These are phyloP conservation scores for Pachypanchax playfairii DNA, from an alignment of 2,113 vertebrate species.

Conservation along the genomic window DNA sequence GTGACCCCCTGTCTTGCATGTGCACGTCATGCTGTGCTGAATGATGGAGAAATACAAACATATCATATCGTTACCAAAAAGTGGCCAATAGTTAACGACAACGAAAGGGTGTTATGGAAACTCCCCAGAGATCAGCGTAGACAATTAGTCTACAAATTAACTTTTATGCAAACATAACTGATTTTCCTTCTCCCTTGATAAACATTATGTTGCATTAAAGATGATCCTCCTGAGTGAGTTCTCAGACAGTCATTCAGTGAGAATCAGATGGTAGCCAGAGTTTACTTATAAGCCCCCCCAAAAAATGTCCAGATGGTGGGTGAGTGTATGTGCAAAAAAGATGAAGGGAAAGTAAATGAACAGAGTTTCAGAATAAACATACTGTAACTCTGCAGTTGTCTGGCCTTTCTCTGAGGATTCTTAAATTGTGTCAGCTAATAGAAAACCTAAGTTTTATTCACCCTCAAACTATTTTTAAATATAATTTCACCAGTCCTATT, in stretches of 20 bases:
- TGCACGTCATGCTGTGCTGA: conserved; percentile 27
- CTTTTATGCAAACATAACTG: conserved; percentile 33
- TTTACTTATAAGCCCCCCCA: conserved; percentile 41
- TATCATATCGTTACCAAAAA: conserved; percentile 30
- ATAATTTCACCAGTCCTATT: conserved; percentile 44
- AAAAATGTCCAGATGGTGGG: conserved; percentile 46
- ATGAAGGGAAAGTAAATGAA: conserved; percentile 29
- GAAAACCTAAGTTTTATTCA: conserved; percentile 67
- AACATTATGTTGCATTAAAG: conserved; percentile 41
- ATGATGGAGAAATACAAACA: conserved; percentile 60
- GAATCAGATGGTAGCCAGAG: conserved; percentile 36
- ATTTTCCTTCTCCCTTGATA: conserved; percentile 16
- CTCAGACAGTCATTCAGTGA: conserved; percentile 17
- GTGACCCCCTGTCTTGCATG: conserved; percentile 66
- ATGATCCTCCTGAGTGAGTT: conserved; percentile 6
- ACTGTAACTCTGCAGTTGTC: conserved; percentile 22
- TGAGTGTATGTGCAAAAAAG: conserved; percentile 39
- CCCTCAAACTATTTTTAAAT: conserved; percentile 47
- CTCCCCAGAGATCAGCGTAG: conserved; percentile 21
- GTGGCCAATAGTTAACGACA: conserved; percentile 33
- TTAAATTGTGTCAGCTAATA: conserved; percentile 58
- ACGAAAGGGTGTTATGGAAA: conserved; percentile 20
- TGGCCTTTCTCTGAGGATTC: conserved; percentile 30
- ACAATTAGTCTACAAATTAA: conserved; percentile 36
- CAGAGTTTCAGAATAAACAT: not conserved